Base-by-base conservation (phyloP, 2,888 invertebrate genomes). In the Tetramorium bicarinatum region DNA sequence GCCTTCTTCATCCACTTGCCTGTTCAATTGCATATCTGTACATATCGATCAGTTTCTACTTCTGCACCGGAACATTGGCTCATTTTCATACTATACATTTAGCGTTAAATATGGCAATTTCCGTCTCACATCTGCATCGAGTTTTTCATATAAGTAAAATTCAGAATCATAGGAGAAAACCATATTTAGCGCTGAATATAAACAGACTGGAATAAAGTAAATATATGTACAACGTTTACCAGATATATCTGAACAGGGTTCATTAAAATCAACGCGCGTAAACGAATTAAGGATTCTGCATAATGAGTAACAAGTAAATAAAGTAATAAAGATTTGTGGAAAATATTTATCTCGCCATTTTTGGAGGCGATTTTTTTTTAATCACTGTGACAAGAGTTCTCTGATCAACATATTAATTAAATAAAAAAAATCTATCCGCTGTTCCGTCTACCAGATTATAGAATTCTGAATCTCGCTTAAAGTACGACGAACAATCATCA, bases 1-100 rank as follows among this genome's bases (percentile, higher is more conserved):
- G 79, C 71, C 59, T 59, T 79, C 69, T 79, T 79, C 79, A 79
- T 79, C 79, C 79, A 79, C 79, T 69, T 69, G 79, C 79, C 79
- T 56, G 69, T 69, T 69, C 79, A 80, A 80, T 80, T 61, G 71
- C 29, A 13, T 52, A 54, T 61, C 47, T 80, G 66, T 66, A 80
- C 59, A 80, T 61, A 61, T 71, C 79, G 59, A 80, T 80, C 47
- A 38, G 38, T 49, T 61, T 79, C 59, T 79, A 47, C 21, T 34
- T 56, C 44, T 34, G 77, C 67, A 69, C 13, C 38, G 59, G 59
- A 69, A 64, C 34, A 77, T 77, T 25, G 59, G n/a, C 41, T 77
- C 54, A 54, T 56, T 41, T 34, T 64, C 64, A 21, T 52, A 21
- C 62, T 11, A 21, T 34, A 54, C 18, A 67, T 79, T 79, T 34